These are phyloP conservation scores for Dipodomys stephensi DNA, from an alignment of 2,113 vertebrate genomes.

Conservation along the genomic window DNA sequence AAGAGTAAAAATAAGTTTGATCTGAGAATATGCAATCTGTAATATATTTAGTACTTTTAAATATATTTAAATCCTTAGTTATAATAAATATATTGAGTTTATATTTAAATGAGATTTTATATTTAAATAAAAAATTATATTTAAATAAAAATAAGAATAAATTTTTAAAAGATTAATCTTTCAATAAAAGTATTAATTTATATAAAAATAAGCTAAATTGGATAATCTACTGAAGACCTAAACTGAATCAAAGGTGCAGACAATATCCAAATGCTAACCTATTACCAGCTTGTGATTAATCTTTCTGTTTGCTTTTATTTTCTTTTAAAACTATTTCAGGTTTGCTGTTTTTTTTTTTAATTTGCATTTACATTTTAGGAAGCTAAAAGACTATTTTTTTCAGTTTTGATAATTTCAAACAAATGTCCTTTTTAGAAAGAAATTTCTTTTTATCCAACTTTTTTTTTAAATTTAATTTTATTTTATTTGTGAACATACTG, in stretches of 20 bases:
- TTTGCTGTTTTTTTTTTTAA: too few relatives aligned
- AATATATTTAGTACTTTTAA: neutral
- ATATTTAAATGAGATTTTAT: too few relatives aligned
- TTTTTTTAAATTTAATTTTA: too few relatives aligned
- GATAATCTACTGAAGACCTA: neutral
- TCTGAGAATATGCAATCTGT: neutral
- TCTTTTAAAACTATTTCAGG: neutral
- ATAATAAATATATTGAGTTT: too few relatives aligned
- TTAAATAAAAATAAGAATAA: too few relatives aligned
- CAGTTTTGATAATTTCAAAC: neutral
- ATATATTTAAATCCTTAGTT: too few relatives aligned
- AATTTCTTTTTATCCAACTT: neutral
- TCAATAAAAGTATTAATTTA: neutral
- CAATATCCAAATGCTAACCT: neutral
- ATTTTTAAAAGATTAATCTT: neutral
- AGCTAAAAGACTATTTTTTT: neutral
- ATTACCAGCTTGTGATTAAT: neutral
- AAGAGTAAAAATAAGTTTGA: neutral
- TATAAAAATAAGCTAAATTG: neutral
- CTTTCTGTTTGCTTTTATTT: neutral
- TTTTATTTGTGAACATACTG: too few relatives aligned
- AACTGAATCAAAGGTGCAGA: neutral
- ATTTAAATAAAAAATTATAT: too few relatives aligned
- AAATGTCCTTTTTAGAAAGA: neutral
- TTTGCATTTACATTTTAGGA: conserved; percentile 7